Evolutionary conservation across 2,113 vertebrate genomes (phyloP).

Genomic region (Eublepharis macularius): DNA sequence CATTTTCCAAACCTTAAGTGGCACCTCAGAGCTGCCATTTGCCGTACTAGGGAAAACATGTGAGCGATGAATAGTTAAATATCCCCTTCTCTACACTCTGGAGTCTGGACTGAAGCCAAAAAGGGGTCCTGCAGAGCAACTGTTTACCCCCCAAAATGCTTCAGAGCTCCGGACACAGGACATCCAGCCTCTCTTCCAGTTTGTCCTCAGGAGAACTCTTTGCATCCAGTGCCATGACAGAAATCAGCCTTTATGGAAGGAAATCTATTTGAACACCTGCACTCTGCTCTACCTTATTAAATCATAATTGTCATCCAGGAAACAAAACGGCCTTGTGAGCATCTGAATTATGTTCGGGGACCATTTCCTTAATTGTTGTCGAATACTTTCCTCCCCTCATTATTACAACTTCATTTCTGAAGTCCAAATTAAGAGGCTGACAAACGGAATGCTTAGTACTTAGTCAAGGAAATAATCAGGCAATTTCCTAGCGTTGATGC

Average conservation of each 20-base stretch:
- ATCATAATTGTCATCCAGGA: conserved; percentile 2
- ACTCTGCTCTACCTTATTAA: neutral
- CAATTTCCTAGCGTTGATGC: conserved; percentile 20
- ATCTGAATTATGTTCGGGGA: neutral
- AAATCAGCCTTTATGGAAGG: neutral
- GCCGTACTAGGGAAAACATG: too few species aligned
- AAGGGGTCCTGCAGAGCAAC: too few species aligned
- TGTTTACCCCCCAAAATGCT: too few species aligned
- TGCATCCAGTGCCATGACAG: neutral
- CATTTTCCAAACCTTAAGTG: too few species aligned
- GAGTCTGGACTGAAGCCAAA: too few species aligned
- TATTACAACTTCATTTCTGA: conserved; percentile 7
- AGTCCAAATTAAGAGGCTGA: conserved; percentile 8
- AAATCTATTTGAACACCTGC: neutral
- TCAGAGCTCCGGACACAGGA: too few species aligned
- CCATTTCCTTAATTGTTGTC: conserved; percentile 8
- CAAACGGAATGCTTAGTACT: conserved; percentile 4
- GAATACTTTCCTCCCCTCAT: neutral
- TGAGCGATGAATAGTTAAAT: too few species aligned
- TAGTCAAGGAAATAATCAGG: conserved; percentile 17
- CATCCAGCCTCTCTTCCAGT: neutral
- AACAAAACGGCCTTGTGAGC: neutral
- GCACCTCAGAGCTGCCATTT: too few species aligned
- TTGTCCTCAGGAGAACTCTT: neutral
- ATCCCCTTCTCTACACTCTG: too few species aligned